Evolutionary conservation across 2,888 invertebrate genomes (phyloP).

Genomic region (Platycheirus albimanus): DNA sequence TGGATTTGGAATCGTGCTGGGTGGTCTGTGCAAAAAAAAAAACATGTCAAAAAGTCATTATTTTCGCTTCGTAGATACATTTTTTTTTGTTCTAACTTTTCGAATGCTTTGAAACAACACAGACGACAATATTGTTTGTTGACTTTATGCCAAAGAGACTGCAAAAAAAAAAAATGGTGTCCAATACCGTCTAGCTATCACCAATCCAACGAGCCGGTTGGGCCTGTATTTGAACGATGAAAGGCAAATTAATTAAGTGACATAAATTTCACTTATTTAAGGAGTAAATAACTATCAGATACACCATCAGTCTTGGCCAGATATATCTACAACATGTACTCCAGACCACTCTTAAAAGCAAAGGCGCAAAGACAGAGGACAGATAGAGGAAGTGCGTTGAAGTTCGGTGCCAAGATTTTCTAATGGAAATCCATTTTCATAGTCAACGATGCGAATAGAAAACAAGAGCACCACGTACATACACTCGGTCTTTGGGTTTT

Average conservation of each 20-base stretch:
- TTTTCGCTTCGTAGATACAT: conserved; percentile 35
- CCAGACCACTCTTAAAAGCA: neutral
- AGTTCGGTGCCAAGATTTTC: conserved; percentile 51
- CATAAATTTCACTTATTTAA: conserved; percentile 74
- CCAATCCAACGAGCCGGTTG: neutral
- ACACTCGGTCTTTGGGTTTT: conserved; percentile 39
- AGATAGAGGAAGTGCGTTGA: conserved; percentile 8
- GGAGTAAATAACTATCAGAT: conserved; percentile 71
- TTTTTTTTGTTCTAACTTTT: neutral
- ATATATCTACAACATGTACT: conserved; percentile 2
- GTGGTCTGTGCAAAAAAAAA: conserved; percentile 2
- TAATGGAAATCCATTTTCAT: conserved; percentile 43
- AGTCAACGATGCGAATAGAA: conserved; percentile 24
- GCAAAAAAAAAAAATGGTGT: neutral
- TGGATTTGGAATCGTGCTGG: conserved; percentile 16
- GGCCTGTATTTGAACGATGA: conserved; percentile 35
- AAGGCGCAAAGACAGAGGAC: neutral
- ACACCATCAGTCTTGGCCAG: conserved; percentile 55
- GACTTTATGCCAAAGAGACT: conserved; percentile 53
- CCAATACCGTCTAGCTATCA: neutral
- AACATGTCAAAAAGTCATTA: conserved; percentile 38
- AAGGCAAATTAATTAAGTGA: conserved; percentile 73
- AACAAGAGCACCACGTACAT: conserved; percentile 25
- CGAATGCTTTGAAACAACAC: conserved; percentile 12
- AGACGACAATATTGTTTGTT: conserved; percentile 59